Base-by-base conservation (phyloP, 2,888 invertebrate species). In the Escarpia spicata region DNA sequence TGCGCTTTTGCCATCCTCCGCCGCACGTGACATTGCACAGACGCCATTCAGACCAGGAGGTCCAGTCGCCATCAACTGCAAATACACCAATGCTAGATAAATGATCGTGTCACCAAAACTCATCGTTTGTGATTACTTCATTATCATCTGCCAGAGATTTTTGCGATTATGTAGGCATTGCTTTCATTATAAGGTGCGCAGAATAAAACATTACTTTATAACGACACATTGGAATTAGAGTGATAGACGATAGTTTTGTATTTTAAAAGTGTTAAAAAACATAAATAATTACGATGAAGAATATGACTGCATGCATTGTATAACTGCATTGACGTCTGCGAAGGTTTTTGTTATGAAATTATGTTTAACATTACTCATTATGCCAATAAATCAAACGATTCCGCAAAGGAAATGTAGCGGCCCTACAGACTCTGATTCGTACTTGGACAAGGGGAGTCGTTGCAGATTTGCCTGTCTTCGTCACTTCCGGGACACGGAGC, bases 401-500 rank as follows among this genome's bases (percentile, higher is more conserved):
- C 37, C 37, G 37, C 4, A 4, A 9, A 4, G 26, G 15, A 19
- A 19, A 6, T 45, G 15, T 19, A 75, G 19, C 26, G n/a, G 19
- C 37, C 37, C 15, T 26, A 26, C 15, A 75, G 19, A 60, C 19
- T 60, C 60, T 26, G 91, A 44, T 44, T 45, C 91, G 45, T 45
- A 91, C 91, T 91, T 43, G 91, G 91, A 45, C 91, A 91, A 12
- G 44, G 15, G 91, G 6, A 31, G 31, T 44, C 52, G 91, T 91
- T 91, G 91, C 91, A 91, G 31, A 45, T 44, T 26, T 44, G 43
- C 31, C 91, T 1, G 52, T 91, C 52, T 44, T 91, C 92, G 10
- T 37, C 8, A 26, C 43, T 43, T 60, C 94, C 94, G n/a, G 52
- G 45, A 90, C 94, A 94, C n/a, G 92, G 60, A 15, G 9, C 58